Evolutionary conservation across 2,797 vertebrate species (phyloP), one percentile per base, ranked within the genome.

Genomic region (Lutjanus campechanus): DNA sequence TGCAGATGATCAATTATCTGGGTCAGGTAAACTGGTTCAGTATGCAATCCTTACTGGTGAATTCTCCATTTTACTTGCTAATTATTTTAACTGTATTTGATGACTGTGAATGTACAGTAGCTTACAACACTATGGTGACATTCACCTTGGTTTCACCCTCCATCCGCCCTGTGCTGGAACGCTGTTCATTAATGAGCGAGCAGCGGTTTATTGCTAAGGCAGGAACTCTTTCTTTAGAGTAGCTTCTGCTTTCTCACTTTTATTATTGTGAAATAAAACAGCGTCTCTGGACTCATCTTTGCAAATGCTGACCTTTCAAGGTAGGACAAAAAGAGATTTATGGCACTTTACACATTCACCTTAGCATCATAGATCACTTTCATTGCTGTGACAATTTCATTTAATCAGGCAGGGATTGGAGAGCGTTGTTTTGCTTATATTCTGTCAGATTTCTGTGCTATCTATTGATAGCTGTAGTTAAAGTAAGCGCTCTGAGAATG

Each of bases 261-360:
- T 88, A 87, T 91, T 87, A 65, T 84, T 85, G 71, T 76, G 64
- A 81, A 89, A 88, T 87, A 91, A 91, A 91, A 89, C 76, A 29
- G 64, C 79, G 84, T 93, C 90, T 93, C 70, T 81, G 88, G 78
- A 80, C 87, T 92, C 91, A 90, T 95, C 88, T 89, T 89, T 85
- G 90, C 87, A 91, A 91, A 91, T 92, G 85, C 89, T 93, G 92
- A 95, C 94, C 92, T 95, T 95, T 95, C 81, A 85, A 93, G 90
- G 92, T 91, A 77, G 90, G 89, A 91, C 89, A 82, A 86, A 91
- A 89, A 90, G 78, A 94, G 91, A 95, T 95, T 95, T 93, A 95
- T 95, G 87, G 90, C 85, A 82, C 83, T 93, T 94, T 93, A 81
- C 89, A 91, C 92, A 78, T 89, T 91, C 88, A 85, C 88, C 76